Evolutionary conservation across 2,113 vertebrate species (phyloP).

Genomic region (Notiomystis cincta): DNA sequence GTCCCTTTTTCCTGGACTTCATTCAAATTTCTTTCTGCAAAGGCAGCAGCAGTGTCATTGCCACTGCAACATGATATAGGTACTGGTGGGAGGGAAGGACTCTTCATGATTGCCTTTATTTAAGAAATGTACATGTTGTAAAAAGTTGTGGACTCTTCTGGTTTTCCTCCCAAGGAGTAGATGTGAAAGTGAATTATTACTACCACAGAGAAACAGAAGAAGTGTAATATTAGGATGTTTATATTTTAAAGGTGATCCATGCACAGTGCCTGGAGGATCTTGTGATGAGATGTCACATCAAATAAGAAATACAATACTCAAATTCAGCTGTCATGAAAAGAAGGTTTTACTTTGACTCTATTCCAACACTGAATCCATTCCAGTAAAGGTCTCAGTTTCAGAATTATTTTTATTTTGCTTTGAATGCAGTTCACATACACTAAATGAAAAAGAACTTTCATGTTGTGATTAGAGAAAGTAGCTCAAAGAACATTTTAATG

Average conservation of each 20-base stretch:
- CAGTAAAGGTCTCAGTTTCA: background rate
- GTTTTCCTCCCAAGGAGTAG: background rate
- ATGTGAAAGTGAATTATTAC: background rate
- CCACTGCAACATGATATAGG: background rate
- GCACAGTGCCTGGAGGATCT: background rate
- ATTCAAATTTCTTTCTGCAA: background rate
- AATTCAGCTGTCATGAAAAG: constrained; percentile 1
- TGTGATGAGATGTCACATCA: constrained; percentile 22
- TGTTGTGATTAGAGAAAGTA: constrained; percentile 43
- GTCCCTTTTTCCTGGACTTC: background rate
- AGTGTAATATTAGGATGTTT: background rate
- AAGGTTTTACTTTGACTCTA: constrained; percentile 10
- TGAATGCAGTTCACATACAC: background rate
- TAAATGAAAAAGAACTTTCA: constrained; percentile 23
- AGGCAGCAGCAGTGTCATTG: background rate
- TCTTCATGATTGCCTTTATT: background rate
- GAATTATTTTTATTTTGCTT: constrained; percentile 10
- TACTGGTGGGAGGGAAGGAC: background rate
- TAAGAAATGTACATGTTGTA: background rate
- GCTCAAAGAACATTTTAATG: constrained; percentile 28
- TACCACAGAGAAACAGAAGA: background rate
- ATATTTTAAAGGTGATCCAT: background rate
- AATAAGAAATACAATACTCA: constrained; percentile 21
- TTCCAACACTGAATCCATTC: background rate
- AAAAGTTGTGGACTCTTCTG: background rate